Evolutionary conservation across 2,888 invertebrate genomes (phyloP).

Genomic region (Hemaris fuciformis): DNA sequence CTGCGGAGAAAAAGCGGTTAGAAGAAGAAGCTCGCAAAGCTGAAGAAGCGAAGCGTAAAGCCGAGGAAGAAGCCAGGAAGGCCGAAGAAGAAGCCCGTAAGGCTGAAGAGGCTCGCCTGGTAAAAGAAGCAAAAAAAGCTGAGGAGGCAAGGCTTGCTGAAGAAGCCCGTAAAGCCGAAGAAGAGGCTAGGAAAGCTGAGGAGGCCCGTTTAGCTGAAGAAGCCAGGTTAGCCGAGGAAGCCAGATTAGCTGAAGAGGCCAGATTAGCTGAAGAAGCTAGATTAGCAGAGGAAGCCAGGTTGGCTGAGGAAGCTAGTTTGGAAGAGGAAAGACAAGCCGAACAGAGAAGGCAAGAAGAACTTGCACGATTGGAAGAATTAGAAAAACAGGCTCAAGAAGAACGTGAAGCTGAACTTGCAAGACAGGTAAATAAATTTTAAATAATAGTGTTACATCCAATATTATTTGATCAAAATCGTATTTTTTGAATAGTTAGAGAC

Average conservation of each 20-base stretch:
- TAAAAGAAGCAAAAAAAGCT: constrained; percentile 60
- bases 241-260: constrained; percentile 68
- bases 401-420: constrained; percentile 84
- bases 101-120: constrained; percentile 59
- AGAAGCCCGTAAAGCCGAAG: constrained; percentile 62
- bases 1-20: constrained; percentile 72
- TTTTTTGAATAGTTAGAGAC: constrained; percentile 7
- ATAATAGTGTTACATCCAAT: neutral
- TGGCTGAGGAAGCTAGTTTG: constrained; percentile 59
- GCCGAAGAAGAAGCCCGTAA: constrained; percentile 72
- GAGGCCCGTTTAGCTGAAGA: constrained; percentile 65
- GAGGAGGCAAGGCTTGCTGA: constrained; percentile 73
- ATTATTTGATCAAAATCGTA: neutral
- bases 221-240: constrained; percentile 74
- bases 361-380: constrained; percentile 80
- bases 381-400: constrained; percentile 84
- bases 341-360: constrained; percentile 80
- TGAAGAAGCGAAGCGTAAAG: constrained; percentile 76
- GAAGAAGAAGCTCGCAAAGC: constrained; percentile 81
- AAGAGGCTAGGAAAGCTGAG: constrained; percentile 68
- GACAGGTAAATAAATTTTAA: constrained; percentile 70
- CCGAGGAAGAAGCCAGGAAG: constrained; percentile 70
- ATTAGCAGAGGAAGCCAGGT: constrained; percentile 47
- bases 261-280: constrained; percentile 55
- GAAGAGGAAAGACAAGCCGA: constrained; percentile 73